phyloP scores from a whole-genome alignment of 2,113 vertebrate species.

The Tangachromis dhanisi region DNA sequence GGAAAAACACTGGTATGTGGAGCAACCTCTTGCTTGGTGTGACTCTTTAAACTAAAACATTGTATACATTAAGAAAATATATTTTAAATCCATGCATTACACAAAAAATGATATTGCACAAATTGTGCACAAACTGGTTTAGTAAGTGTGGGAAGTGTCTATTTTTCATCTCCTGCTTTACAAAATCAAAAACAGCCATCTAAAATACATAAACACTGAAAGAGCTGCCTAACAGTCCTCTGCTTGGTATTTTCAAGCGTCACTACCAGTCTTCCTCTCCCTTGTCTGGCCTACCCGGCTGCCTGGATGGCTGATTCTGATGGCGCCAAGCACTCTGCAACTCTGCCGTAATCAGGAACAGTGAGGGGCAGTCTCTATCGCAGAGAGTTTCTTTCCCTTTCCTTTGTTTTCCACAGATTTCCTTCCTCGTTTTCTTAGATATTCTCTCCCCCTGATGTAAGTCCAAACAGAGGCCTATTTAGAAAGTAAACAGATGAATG shows the following conservation, averaged over 20 bases:
- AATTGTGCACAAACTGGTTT: conserved; percentile 34
- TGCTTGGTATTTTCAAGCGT: conserved; percentile 62
- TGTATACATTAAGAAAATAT: not conserved
- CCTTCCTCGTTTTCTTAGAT: conserved; percentile 83
- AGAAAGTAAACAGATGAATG: conserved; percentile 79
- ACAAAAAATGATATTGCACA: conserved; percentile 19
- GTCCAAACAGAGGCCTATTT: conserved; percentile 78
- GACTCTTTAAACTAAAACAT: not conserved
- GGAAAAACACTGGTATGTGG: not conserved
- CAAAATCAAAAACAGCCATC: conserved; percentile 69
- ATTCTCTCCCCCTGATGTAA: conserved; percentile 78
- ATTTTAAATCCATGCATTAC: not conserved
- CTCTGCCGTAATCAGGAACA: conserved; percentile 74
- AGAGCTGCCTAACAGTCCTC: conserved; percentile 50
- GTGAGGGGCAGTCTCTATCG: conserved; percentile 71
- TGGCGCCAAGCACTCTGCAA: conserved; percentile 72
- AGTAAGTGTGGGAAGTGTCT: conserved; percentile 23
- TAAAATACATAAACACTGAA: conserved; percentile 69
- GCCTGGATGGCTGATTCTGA: conserved; percentile 68
- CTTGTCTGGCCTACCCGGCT: conserved; percentile 62
- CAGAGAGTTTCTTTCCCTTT: conserved; percentile 77
- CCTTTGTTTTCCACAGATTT: conserved; percentile 80
- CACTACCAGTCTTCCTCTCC: conserved; percentile 63
- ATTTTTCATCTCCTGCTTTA: conserved; percentile 53
- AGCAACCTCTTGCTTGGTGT: not conserved